Evolutionary conservation across 2,113 vertebrate species (phyloP).

Genomic region (Microcebus murinus): DNA sequence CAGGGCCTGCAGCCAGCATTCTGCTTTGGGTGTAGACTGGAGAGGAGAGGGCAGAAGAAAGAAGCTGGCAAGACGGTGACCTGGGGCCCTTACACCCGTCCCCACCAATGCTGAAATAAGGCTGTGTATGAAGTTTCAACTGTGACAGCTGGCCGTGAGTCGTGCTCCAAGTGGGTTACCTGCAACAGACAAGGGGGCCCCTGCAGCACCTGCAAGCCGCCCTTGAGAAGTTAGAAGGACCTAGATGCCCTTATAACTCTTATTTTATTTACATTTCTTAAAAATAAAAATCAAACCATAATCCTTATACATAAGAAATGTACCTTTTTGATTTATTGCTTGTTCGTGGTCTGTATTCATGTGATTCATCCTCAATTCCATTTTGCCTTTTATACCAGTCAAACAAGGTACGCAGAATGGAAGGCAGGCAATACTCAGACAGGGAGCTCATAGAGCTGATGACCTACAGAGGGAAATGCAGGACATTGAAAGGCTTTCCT

Average conservation of each 20-base stretch:
- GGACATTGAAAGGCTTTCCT: neutral
- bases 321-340: constrained; percentile 99
- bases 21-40: neutral
- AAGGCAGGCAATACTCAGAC: constrained; percentile 98
- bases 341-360: constrained; percentile 97
- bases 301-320: neutral
- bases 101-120: neutral
- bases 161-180: neutral
- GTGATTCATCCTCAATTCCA: constrained; percentile 98
- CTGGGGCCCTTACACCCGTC: neutral
- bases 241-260: neutral
- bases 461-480: constrained; percentile 85
- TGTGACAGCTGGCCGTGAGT: neutral
- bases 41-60: neutral
- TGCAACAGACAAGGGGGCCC: neutral
- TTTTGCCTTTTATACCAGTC: constrained; percentile 99
- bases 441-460: constrained; percentile 99
- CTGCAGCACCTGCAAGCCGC: neutral
- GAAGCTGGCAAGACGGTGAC: neutral
- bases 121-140: neutral
- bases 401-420: constrained; percentile 96
- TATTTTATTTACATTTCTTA: neutral
- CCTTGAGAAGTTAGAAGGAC: neutral
- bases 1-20: neutral
- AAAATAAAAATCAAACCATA: neutral